These are phyloP conservation scores for Tetrao urogallus DNA, from an alignment of 2,113 vertebrate genomes.

Conservation along the genomic window DNA sequence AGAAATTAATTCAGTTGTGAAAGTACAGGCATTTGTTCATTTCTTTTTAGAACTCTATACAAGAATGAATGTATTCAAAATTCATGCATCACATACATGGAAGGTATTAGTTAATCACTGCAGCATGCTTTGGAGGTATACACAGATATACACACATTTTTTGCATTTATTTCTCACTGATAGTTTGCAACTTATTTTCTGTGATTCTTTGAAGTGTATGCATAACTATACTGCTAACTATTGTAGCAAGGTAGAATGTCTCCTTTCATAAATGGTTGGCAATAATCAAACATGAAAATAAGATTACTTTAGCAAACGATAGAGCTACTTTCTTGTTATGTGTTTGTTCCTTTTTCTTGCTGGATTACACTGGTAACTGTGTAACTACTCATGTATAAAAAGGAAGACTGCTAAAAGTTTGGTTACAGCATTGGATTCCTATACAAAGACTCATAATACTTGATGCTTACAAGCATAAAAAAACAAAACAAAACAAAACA, in stretches of 20 bases:
- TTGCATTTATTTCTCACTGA: neutral
- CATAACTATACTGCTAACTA: neutral
- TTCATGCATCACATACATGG: neutral
- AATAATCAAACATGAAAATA: neutral
- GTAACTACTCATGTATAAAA: neutral
- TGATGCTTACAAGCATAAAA: neutral
- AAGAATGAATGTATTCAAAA: neutral
- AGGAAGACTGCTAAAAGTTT: neutral
- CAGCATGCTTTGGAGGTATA: neutral
- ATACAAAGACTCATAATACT: neutral
- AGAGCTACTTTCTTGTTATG: neutral
- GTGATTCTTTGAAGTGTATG: neutral
- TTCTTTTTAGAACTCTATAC: neutral
- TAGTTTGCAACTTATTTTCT: neutral
- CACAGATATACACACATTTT: fast-evolving
- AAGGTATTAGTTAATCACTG: neutral
- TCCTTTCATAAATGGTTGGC: neutral
- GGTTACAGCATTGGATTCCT: neutral
- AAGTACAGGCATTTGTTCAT: neutral
- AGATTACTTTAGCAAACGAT: neutral
- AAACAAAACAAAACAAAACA: neutral
- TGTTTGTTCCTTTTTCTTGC: neutral
- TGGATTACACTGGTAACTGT: neutral
- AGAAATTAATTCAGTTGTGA: neutral
- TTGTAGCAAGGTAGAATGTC: neutral